Percentiles rank a stretch among this genome's conserved stretches.
phyloP scores from a whole-genome alignment of 2,113 vertebrate genomes.

The Lepus europaeus region DNA sequence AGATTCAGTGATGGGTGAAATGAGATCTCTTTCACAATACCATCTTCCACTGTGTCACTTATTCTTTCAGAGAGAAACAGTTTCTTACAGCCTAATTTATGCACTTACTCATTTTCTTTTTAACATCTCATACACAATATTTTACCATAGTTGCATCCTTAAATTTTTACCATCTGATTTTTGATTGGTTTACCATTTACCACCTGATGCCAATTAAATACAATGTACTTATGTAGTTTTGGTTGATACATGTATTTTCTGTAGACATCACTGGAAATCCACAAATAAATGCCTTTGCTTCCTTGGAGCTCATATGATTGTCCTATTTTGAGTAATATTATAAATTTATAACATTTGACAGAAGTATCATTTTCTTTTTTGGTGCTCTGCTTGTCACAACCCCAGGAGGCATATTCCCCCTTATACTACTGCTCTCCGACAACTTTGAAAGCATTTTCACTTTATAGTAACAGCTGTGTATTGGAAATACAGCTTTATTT shows the following conservation, averaged over 20 bases:
- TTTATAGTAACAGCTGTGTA: background rate
- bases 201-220: constrained; percentile 13
- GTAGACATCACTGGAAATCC: background rate
- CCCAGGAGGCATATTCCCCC: background rate
- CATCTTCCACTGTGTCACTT: background rate
- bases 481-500: constrained; percentile 4
- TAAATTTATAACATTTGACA: background rate
- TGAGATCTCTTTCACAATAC: background rate
- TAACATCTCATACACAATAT: background rate
- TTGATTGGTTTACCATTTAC: background rate
- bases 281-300: background rate
- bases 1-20: background rate
- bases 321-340: constrained; percentile 22
- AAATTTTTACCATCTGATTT: background rate
- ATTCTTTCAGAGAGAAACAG: background rate
- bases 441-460: background rate
- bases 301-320: background rate
- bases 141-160: background rate
- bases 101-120: background rate
- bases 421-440: background rate
- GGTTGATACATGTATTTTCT: background rate
- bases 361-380: constrained; percentile 8
- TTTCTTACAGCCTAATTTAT: background rate
- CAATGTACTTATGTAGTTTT: background rate
- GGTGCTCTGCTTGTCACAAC: background rate